Conservation (phyloP, 2,113 vertebrate species). For the Craseonycteris thonglongyai region DNA sequence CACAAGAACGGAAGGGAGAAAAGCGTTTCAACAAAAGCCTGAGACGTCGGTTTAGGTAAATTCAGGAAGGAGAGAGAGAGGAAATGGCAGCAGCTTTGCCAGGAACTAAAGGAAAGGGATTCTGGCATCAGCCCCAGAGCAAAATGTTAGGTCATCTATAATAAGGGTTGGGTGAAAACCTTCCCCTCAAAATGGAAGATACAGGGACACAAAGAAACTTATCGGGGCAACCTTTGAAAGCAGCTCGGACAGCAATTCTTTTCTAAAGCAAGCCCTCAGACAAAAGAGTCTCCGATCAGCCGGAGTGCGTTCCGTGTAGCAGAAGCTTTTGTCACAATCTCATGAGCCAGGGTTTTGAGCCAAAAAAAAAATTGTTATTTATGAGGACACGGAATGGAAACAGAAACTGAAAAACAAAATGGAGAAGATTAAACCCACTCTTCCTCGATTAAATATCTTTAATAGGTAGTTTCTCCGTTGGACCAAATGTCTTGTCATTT, state of each 20-base stretch:
- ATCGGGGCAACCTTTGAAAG: constrained; percentile 50
- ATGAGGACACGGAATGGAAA: not conserved
- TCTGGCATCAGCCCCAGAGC: constrained; percentile 62
- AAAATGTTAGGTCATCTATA: constrained; percentile 78
- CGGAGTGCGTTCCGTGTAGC: not conserved
- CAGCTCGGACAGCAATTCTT: constrained; percentile 48
- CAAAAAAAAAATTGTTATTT: too few species aligned
- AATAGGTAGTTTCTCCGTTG: not conserved
- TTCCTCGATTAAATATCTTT: not conserved
- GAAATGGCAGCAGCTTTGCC: constrained; percentile 79
- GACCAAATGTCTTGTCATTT: not conserved
- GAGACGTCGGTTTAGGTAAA: constrained; percentile 78
- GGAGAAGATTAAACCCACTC: not conserved
- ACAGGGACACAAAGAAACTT: constrained; percentile 63
- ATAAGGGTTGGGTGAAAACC: constrained; percentile 71
- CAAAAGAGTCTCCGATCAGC: not conserved
- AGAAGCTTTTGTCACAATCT: not conserved
- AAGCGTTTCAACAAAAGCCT: constrained; percentile 82
- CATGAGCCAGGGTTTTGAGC: not conserved
- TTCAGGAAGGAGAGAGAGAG: constrained; percentile 83
- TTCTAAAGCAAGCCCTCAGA: constrained; percentile 39
- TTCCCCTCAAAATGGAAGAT: constrained; percentile 65
- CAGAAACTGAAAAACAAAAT: not conserved
- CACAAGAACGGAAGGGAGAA: constrained; percentile 79
- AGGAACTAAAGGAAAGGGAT: constrained; percentile 71